These are phyloP conservation scores for Acanthosepion pharaonis DNA, from an alignment of 2,888 invertebrate species.

Conservation along the genomic window DNA sequence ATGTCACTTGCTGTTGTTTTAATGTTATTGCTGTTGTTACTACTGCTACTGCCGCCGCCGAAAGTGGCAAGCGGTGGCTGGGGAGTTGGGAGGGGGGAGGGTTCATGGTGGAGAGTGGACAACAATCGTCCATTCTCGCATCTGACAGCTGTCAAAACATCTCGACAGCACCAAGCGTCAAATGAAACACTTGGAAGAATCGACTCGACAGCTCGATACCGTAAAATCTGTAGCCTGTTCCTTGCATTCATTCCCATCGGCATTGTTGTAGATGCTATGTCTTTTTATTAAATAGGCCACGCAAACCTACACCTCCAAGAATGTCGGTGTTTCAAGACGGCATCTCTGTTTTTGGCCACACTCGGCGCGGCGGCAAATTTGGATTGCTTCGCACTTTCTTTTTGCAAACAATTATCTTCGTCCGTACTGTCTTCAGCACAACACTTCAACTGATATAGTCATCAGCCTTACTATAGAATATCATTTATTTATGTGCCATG, in stretches of 20 bases:
- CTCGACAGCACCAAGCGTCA: not conserved
- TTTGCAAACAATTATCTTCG: too few species aligned
- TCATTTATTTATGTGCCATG: not conserved
- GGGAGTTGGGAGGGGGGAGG: too few species aligned
- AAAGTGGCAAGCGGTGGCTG: not conserved
- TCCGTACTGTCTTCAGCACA: too few species aligned
- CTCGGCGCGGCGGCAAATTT: too few species aligned
- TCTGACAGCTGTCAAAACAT: slow-evolving; percentile 11
- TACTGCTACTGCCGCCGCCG: too few species aligned
- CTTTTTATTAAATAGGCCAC: not conserved
- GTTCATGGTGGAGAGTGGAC: not conserved
- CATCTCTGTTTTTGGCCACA: too few species aligned
- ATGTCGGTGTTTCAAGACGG: too few species aligned
- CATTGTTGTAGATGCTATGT: not conserved
- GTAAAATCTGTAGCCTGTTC: not conserved
- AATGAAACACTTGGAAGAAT: not conserved
- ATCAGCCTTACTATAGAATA: not conserved
- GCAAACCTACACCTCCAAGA: too few species aligned
- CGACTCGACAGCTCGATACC: not conserved
- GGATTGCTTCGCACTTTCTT: too few species aligned
- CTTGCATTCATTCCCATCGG: not conserved
- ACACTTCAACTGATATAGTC: too few species aligned
- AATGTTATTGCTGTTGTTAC: too few species aligned
- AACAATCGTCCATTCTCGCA: slow-evolving; percentile 33
- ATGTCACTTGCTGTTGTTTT: too few species aligned